These are phyloP conservation scores for Nymphalis c-album DNA, from an alignment of 2,888 invertebrate species.

Conservation along the genomic window DNA sequence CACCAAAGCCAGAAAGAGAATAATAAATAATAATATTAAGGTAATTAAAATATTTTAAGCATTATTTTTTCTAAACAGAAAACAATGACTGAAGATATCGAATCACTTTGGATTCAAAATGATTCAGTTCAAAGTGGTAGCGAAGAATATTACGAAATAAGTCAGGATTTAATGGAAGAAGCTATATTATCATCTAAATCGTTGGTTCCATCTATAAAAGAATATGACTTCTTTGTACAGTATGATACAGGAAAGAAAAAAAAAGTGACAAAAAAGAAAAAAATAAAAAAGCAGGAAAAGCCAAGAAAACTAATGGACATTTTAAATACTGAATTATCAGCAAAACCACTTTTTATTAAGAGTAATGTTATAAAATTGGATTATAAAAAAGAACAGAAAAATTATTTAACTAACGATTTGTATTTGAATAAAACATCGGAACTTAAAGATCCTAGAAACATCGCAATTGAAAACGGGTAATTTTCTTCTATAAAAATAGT, in stretches of 20 bases:
- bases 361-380: slow-evolving; percentile 53
- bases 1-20: too few relatives aligned
- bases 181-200: slow-evolving; percentile 44
- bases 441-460: slow-evolving; percentile 37
- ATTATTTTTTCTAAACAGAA: not conserved
- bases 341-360: slow-evolving; percentile 50
- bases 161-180: slow-evolving; percentile 47
- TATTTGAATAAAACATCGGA: slow-evolving; percentile 42
- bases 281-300: slow-evolving; percentile 51
- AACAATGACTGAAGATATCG: slow-evolving; percentile 59
- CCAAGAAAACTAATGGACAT: slow-evolving; percentile 61
- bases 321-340: slow-evolving; percentile 59
- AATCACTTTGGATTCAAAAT: slow-evolving; percentile 52
- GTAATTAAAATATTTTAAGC: too few relatives aligned
- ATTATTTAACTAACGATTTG: slow-evolving; percentile 47
- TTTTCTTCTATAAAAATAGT: too few relatives aligned
- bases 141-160: slow-evolving; percentile 70
- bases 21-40: too few relatives aligned
- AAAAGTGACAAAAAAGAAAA: slow-evolving; percentile 56
- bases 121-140: slow-evolving; percentile 53
- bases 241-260: slow-evolving; percentile 48
- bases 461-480: slow-evolving; percentile 60
- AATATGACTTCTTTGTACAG: slow-evolving; percentile 65
- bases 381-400: slow-evolving; percentile 43
- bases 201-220: slow-evolving; percentile 46